Conservation (phyloP, 2,888 invertebrate species). For the Ceratothoa steindachneri region DNA sequence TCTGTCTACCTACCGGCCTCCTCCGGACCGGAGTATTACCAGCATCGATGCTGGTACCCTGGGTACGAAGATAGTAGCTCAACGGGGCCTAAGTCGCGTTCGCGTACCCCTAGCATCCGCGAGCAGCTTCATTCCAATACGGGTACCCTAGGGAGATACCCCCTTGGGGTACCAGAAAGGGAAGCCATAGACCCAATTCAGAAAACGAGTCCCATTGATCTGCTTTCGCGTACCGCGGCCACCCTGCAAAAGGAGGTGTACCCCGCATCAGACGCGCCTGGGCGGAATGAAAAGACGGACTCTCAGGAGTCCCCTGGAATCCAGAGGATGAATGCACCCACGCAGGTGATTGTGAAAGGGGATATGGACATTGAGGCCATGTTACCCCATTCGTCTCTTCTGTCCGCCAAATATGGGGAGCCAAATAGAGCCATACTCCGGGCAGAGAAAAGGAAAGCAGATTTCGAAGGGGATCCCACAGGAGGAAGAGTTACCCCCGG, state of each 20-base stretch:
- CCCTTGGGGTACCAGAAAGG: constrained; percentile 34
- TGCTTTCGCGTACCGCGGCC: constrained; percentile 18
- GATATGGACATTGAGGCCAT: neutral
- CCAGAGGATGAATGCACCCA: no score
- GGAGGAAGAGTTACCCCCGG: neutral
- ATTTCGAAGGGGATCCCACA: neutral
- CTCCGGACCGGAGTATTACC: constrained; percentile 44
- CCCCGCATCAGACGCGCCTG: neutral
- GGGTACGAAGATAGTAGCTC: constrained; percentile 45
- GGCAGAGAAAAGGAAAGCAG: neutral
- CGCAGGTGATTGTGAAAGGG: no score
- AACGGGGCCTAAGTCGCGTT: constrained; percentile 31
- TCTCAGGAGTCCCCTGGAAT: no score
- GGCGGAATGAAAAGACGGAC: constrained; percentile 5
- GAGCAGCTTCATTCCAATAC: constrained; percentile 24
- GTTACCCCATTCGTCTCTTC: neutral
- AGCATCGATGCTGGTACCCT: constrained; percentile 45
- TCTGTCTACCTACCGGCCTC: constrained; percentile 44
- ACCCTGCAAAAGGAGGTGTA: no score
- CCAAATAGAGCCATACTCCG: neutral
- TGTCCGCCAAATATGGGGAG: neutral
- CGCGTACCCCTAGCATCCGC: constrained; percentile 32
- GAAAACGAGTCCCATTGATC: constrained; percentile 33
- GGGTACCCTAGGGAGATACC: constrained; percentile 39
- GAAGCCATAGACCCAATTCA: constrained; percentile 45